Percentiles rank a stretch among this genome's conserved stretches.
phyloP scores from a whole-genome alignment of 2,797 vertebrate species.

The Nyctalus aviator region DNA sequence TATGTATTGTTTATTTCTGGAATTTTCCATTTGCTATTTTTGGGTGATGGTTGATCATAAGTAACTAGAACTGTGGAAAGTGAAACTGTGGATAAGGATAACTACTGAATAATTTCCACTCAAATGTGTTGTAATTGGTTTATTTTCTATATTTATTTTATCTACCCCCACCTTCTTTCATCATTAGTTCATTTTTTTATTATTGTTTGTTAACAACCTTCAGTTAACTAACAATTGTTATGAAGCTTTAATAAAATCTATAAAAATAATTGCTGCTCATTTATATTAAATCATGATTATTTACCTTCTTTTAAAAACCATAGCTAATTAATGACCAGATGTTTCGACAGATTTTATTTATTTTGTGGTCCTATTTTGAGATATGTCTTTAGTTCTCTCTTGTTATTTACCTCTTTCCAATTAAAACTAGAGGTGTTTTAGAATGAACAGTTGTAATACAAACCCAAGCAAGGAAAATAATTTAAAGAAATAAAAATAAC shows the following conservation, averaged over 20 bases:
- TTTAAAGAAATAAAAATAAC: neutral
- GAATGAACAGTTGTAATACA: neutral
- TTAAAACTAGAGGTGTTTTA: neutral
- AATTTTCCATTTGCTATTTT: neutral
- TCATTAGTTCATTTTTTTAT: neutral
- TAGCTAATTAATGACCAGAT: neutral
- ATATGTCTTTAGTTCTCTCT: neutral
- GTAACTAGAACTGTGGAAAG: neutral
- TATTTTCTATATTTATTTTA: neutral
- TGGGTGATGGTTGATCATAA: neutral
- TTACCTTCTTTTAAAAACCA: neutral
- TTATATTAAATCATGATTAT: conserved; percentile 20
- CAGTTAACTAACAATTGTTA: neutral
- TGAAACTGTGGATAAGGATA: neutral
- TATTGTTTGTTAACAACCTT: neutral
- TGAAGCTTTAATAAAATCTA: conserved; percentile 6
- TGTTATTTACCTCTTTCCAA: neutral
- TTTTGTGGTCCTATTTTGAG: neutral
- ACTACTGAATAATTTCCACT: neutral
- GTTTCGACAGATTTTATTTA: neutral
- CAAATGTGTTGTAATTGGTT: neutral
- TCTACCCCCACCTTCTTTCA: neutral
- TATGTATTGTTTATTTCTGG: neutral
- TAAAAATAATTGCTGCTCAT: conserved; percentile 3
- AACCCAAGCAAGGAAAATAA: neutral